phyloP scores from a whole-genome alignment of 2,888 invertebrate species.

The Trachelus tabidus region DNA sequence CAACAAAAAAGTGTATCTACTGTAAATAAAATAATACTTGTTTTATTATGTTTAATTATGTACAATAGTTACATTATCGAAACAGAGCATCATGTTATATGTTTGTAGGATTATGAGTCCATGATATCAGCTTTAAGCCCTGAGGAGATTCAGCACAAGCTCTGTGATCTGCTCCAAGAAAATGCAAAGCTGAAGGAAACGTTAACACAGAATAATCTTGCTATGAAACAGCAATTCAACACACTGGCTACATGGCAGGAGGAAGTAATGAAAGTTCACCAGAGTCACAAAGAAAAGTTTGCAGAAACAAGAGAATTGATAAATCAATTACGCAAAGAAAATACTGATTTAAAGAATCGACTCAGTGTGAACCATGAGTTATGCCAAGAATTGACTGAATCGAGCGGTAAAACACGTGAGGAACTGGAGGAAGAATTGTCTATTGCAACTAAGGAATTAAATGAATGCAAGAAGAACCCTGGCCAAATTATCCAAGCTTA shows the following conservation, averaged over 20 bases:
- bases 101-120: constrained; percentile 49
- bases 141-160: constrained; percentile 68
- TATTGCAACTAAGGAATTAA: constrained; percentile 23
- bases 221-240: constrained; percentile 76
- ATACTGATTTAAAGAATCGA: constrained; percentile 46
- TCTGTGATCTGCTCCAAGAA: constrained; percentile 70
- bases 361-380: not conserved
- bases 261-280: constrained; percentile 73
- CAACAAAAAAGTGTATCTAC: constrained; percentile 43
- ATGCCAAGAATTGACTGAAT: not conserved
- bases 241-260: constrained; percentile 74
- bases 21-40: constrained; percentile 34
- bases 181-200: constrained; percentile 73
- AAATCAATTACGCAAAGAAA: constrained; percentile 55
- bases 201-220: constrained; percentile 74
- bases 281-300: constrained; percentile 75
- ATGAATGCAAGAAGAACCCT: constrained; percentile 5
- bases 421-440: constrained; percentile 24
- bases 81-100: not conserved
- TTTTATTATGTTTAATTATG: constrained; percentile 1
- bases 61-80: not conserved
- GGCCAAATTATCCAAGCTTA: not conserved
- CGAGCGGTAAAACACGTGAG: constrained; percentile 6
- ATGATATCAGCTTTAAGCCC: constrained; percentile 54
- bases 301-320: constrained; percentile 74